A percentile compares a stretch with the other conserved stretches of the same genome.
phyloP scores from a whole-genome alignment of 2,797 vertebrate genomes.

The Phrynocephalus forsythii region DNA sequence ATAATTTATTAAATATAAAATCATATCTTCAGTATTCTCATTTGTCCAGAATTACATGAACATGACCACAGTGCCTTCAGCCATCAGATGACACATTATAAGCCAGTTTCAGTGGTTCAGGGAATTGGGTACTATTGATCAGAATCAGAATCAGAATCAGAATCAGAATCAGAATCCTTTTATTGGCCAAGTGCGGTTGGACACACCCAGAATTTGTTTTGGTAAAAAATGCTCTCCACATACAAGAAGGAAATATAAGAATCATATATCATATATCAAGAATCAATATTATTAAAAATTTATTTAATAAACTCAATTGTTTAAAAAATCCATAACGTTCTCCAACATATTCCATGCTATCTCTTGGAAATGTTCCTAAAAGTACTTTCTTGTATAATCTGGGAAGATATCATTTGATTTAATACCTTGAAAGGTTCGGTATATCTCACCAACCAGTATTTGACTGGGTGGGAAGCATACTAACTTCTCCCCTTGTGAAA shows the following conservation, averaged over 20 bases:
- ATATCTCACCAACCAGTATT: not conserved
- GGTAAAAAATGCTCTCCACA: too few species aligned
- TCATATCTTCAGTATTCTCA: not conserved
- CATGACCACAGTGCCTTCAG: not conserved
- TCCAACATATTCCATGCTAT: not conserved
- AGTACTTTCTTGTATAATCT: not conserved
- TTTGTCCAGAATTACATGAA: not conserved
- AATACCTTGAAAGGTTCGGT: not conserved
- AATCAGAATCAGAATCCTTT: too few species aligned
- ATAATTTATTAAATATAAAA: not conserved
- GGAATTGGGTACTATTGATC: not conserved
- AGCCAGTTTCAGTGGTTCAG: not conserved
- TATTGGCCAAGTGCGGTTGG: too few species aligned
- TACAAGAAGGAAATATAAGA: too few species aligned
- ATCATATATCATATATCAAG: too few species aligned
- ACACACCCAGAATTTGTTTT: too few species aligned
- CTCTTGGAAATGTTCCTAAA: not conserved
- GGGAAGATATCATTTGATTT: not conserved
- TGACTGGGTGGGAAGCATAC: not conserved
- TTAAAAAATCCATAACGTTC: not conserved
- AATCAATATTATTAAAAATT: not conserved
- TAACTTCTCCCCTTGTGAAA: not conserved
- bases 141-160: too few species aligned
- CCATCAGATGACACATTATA: not conserved
- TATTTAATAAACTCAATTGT: not conserved